Conservation (phyloP, 2,113 vertebrate genomes). For the Corythornis vintsioides region DNA sequence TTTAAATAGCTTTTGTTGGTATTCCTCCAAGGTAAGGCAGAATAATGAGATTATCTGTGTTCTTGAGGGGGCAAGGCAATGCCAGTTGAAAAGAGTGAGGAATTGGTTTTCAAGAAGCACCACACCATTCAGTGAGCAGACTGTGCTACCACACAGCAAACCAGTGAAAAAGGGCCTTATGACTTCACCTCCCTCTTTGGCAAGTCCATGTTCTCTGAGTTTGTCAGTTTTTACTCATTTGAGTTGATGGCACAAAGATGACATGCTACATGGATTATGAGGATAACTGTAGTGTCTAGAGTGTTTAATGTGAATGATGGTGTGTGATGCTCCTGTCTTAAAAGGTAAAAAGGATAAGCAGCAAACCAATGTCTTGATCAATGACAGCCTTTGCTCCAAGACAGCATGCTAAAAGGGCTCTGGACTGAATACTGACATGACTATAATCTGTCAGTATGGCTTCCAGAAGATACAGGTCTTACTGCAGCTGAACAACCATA, state of each 20-base stretch:
- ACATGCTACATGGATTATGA: neutral
- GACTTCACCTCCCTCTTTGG: neutral
- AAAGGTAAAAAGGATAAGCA: neutral
- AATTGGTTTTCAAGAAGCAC: neutral
- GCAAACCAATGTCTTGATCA: neutral
- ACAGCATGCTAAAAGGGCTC: neutral
- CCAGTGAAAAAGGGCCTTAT: neutral
- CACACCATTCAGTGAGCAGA: neutral
- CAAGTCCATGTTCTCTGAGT: neutral
- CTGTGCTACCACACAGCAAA: accelerated
- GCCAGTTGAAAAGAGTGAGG: accelerated
- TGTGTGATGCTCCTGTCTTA: neutral
- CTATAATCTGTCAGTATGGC: neutral
- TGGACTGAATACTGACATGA: neutral
- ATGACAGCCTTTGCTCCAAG: neutral
- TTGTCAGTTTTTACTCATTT: neutral
- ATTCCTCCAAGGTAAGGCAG: neutral
- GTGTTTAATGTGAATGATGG: neutral
- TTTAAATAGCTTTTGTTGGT: neutral
- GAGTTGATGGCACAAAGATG: neutral
- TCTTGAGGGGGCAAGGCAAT: neutral
- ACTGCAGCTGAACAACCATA: neutral
- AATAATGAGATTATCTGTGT: neutral
- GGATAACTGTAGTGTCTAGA: neutral
- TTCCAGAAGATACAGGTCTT: neutral